These are phyloP conservation scores for Pogonocherus hispidulus DNA, from an alignment of 2,888 invertebrate genomes.

Conservation along the genomic window DNA sequence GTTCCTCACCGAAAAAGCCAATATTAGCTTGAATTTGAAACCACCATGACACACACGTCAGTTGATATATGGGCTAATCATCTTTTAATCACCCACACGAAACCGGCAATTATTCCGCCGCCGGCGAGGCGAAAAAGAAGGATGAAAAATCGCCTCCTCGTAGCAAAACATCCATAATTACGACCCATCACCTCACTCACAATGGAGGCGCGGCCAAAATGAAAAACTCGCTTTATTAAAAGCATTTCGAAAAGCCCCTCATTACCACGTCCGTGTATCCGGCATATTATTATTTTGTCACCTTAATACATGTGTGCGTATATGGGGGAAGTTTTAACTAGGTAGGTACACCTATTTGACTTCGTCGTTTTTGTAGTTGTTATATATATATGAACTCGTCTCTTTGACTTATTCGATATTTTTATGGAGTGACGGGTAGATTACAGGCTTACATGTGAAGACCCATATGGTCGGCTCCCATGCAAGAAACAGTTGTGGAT, in stretches of 20 bases:
- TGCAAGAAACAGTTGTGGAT: neutral
- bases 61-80: conserved; percentile 22
- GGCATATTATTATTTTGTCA: conserved; percentile 57
- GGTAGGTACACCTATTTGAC: conserved; percentile 7
- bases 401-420: conserved; percentile 3
- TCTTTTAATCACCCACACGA: conserved; percentile 26
- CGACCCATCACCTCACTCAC: neutral
- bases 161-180: conserved; percentile 20
- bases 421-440: conserved; percentile 13
- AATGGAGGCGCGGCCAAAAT: neutral
- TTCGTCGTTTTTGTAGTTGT: conserved; percentile 21
- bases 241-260: conserved; percentile 24
- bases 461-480: conserved; percentile 5
- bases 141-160: conserved; percentile 30
- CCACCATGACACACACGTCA: too few species aligned
- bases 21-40: too few species aligned
- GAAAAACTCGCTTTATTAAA: conserved; percentile 29
- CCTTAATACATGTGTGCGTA: conserved; percentile 54
- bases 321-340: conserved; percentile 19
- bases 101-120: conserved; percentile 18
- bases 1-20: too few species aligned
- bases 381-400: conserved; percentile 28
- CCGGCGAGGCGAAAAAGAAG: conserved; percentile 24
- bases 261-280: conserved; percentile 26
- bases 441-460: conserved; percentile 11